Evolutionary conservation across 2,797 vertebrate genomes (phyloP), one percentile per base, ranked within the genome.

Genomic region (Diplodus sargus): DNA sequence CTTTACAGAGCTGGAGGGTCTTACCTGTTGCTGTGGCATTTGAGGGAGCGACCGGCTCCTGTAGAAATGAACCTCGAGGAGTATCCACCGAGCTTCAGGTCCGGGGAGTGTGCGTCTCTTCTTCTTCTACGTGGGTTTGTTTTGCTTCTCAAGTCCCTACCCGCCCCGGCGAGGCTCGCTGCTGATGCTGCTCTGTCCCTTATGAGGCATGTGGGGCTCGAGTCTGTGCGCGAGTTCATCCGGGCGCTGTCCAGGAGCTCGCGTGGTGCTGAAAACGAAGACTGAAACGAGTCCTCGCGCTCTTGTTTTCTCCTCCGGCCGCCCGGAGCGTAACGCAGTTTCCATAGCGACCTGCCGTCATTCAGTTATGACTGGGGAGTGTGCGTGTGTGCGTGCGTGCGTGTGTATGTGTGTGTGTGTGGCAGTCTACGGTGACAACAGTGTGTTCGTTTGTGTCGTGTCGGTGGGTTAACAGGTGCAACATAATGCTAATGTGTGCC

Each of bases 271-370:
- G 95, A 96, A 96, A 97, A 94, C 88, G 91, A 95, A 90, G 84
- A 89, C 81, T 80, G 84, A 72, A 84, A 74, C n/a, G 86, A 88
- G 86, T 93, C 91, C 92, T 90, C 77, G 75, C 92, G 78, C 91
- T 91, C 92, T 90, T 93, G 91, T 93, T 93, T 92, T 93, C 91
- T 92, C 86, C 87, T 73, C 76, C 83, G 84, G 85, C 87, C 82
- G 91, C 93, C 92, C 74, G 90, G 89, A 95, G 95, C 92, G 92
- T 95, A 97, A 95, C 95, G 85, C 91, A 91, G 97, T 96, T 96
- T 96, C 96, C 95, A 95, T 96, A 88, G 93, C 93, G 93, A 96
- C 94, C 93, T 95, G 92, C 94, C 95, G 95, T 96, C 95, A 96
- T 93, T 92, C 90, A 93, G 86, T 94, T 91, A 94, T 95, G 93